Conservation (phyloP, 2,797 vertebrate genomes). For the Meriones psammophilus region DNA sequence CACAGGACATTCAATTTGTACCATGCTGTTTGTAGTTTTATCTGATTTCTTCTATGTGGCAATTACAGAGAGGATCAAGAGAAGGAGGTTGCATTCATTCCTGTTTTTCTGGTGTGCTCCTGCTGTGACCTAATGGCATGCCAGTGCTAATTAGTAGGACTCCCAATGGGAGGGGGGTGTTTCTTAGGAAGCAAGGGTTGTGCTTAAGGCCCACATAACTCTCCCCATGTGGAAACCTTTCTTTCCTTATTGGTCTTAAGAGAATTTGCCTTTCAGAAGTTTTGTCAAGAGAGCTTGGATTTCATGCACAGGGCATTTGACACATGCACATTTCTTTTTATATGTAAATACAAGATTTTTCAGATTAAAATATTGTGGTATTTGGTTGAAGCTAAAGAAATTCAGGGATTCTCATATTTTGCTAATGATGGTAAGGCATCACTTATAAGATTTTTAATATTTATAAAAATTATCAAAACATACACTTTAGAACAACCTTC, state of each 20-base stretch:
- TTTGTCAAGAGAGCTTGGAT: constrained; percentile 11
- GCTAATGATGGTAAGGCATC: neutral
- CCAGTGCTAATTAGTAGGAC: neutral
- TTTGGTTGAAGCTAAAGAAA: neutral
- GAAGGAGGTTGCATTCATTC: neutral
- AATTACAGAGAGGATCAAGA: constrained; percentile 15
- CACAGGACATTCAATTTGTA: constrained; percentile 13
- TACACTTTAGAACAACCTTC: neutral
- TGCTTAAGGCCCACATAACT: neutral
- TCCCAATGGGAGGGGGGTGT: neutral
- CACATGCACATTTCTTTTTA: neutral
- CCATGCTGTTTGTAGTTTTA: constrained; percentile 21
- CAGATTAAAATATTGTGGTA: neutral
- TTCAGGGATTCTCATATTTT: constrained; percentile 9
- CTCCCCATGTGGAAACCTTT: neutral
- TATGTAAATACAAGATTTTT: constrained; percentile 22
- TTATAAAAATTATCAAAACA: constrained; percentile 6
- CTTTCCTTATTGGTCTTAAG: constrained; percentile 23
- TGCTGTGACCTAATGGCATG: neutral
- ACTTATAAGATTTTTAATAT: constrained; percentile 48
- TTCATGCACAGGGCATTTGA: neutral
- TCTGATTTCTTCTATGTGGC: constrained; percentile 10
- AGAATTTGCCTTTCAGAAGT: constrained; percentile 6
- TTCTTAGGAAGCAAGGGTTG: constrained; percentile 14
- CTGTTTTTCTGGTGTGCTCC: constrained; percentile 19